Evolutionary conservation across 2,113 vertebrate genomes (phyloP), one percentile per base, ranked within the genome.

Genomic region (Clinocottus analis): DNA sequence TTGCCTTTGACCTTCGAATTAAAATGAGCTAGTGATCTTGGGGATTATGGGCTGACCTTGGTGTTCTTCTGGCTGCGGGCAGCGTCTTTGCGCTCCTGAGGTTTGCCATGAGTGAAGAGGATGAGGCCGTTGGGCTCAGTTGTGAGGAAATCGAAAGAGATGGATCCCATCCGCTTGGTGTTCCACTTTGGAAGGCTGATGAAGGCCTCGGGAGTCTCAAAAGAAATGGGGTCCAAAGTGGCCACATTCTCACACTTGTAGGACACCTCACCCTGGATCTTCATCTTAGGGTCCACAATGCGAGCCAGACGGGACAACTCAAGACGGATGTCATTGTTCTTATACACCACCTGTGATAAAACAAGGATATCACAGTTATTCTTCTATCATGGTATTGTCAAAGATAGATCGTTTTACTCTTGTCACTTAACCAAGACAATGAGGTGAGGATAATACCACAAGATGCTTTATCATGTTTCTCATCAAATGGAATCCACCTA

Each of bases 181-280:
- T 99, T 99, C 98, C 98, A 99, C 76, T 99, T 99, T 41, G 98
- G 98, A 29, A 99, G 94, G 86, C 97, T 98, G 92, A 99, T 99
- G 78, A 96, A 99, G 59, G 98, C 98, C 88, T 99, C 98, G 0
- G 98, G 98, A n/a, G 96, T 99, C 94, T 99, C 98, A 2, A 99
- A 99, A 72, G 96, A 99, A 85, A 99, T 99, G 51, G 98, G 98
- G 87, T 99, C 98, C 89, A 99, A 86, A 0, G 98, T 99, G 73
- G 98, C 97, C 80, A 99, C 98, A 21, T 99, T 99, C 91, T 99
- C 98, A 86, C 98, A 99, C 68, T 96, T 92, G 29, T 99, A 99
- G 51, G 97, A 96, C 62, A 99, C 98, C 71, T 99, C 98, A 5
- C 98, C 98, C 2, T 99, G 97, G 92, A 99, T 98, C 93, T 99